These are phyloP conservation scores for Chorisops tibialis DNA, from an alignment of 2,888 invertebrate species.

Conservation along the genomic window DNA sequence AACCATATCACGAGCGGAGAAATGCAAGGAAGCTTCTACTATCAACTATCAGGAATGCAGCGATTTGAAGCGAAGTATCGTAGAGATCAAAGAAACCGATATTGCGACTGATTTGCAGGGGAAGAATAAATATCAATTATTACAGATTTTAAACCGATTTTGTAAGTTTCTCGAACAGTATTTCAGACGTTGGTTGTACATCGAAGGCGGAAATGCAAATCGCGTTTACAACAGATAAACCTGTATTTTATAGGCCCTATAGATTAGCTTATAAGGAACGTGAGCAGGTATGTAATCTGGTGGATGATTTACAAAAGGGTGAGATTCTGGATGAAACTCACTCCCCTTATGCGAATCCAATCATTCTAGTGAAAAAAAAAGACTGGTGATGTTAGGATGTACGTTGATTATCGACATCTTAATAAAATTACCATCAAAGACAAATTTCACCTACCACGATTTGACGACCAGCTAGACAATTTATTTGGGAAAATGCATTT, in stretches of 20 bases:
- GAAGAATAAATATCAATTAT: neutral
- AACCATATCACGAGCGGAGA: too few relatives aligned
- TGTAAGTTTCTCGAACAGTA: neutral
- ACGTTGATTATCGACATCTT: neutral
- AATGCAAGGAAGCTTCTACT: too few relatives aligned
- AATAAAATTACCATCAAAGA: conserved; percentile 3
- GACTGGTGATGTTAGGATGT: neutral
- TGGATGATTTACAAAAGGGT: neutral
- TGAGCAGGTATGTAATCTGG: neutral
- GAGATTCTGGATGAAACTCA: neutral
- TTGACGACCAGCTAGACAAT: conserved; percentile 14
- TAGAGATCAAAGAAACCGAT: neutral
- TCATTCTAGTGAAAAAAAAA: neutral
- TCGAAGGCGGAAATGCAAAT: neutral
- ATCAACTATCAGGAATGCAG: too few relatives aligned
- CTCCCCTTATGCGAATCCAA: neutral
- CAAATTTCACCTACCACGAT: neutral
- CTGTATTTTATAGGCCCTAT: neutral
- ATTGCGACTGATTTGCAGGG: neutral
- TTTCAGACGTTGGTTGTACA: conserved; percentile 1
- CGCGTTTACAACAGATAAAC: neutral
- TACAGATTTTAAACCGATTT: neutral
- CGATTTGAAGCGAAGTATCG: too few relatives aligned
- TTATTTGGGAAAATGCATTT: conserved; percentile 30
- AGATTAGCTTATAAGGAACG: neutral